Base-by-base conservation (phyloP, 2,113 vertebrate genomes). In the Peromyscus leucopus region DNA sequence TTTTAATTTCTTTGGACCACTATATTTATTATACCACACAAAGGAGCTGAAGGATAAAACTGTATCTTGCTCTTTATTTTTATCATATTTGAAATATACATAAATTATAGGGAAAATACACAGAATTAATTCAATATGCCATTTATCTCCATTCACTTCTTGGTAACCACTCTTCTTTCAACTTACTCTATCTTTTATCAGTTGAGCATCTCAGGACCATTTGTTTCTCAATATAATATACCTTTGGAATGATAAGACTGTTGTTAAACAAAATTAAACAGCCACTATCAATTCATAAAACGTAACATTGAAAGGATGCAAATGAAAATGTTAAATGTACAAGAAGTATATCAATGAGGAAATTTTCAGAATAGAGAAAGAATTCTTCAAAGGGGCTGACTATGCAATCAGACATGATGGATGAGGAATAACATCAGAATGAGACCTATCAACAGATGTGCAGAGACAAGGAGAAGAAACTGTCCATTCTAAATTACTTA, bases 371-470 rank as follows among this genome's bases (percentile, higher is more conserved):
- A 42, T 1, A 67, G 7, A 61, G 5, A n/a, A n/a, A n/a, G 0
- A 26, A n/a, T 74, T 72, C 9, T 12, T 22, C 8, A 7, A 75
- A 39, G 48, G 0, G 7, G 5, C 4, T 19, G 5, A 71, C 28
- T 10, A 48, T 48, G 1, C 31, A 21, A 36, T 24, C 11, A 51
- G 4, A 4, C 21, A 19, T 0, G 1, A 42, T 39, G 8, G 0
- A 39, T 42, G 51, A 93, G 42, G 8, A 80, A 22, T 12, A 10
- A 21, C 0, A 22, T 3, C 26, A 31, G 6, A 2, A 8, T 12
- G 26, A 33, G 10, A 26, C 24, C 7, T 19, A 24, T 21, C 0
- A 39, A 2, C 4, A 19, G 11, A 7, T 24, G 0, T 28, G 1
- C 1, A 26, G 11, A 51, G 31, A 88, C 3, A 72, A 48, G 39